Base-by-base conservation (phyloP, 2,113 vertebrate genomes). In the Archocentrus centrarchus region DNA sequence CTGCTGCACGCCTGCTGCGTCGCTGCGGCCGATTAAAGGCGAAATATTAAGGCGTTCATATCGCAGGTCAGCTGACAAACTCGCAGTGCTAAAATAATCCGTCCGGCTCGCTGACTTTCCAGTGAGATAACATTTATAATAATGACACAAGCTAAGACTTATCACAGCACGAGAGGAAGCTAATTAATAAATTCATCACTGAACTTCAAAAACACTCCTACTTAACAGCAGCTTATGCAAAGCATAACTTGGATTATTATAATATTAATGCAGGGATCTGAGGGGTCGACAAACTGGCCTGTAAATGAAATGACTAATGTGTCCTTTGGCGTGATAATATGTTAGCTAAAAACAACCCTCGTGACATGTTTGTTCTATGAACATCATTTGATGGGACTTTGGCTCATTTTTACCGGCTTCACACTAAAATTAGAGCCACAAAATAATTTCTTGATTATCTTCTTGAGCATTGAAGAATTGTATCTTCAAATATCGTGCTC, bases 41-140 rank as follows among this genome's bases (percentile, higher is more conserved):
- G 0, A 20, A 44, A 37, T 61, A 32, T 22, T 41, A 59, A 75
- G 47, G 57, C 55, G 14, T 47, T 41, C 83, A 81, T 62, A 58
- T 85, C 79, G 0, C n/a, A 79, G 75, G 70, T 73, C 58, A 17
- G n/a, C 32, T 59, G 18, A 6, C 47, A 27, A 41, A 66, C 73
- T 59, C 11, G 10, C 14, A 0, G 41, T 2, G 81, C 68, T 61
- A 18, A 81, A 76, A 35, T 81, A 81, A 89, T 87, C 85, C 68
- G 59, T 3, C 39, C 35, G 18, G 2, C 59, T 59, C 53, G 32
- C 30, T 7, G 84, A 50, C 59, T 9, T 81, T 68, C 22, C 80
- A 14, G 27, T 2, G 2, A 60, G 59, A 37, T 81, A 53, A 76
- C 60, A 17, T 79, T 87, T 11, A 22, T 24, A 57, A 59, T 66